phyloP scores from a whole-genome alignment of 2,888 invertebrate species.

The Phymatocera aterrima region DNA sequence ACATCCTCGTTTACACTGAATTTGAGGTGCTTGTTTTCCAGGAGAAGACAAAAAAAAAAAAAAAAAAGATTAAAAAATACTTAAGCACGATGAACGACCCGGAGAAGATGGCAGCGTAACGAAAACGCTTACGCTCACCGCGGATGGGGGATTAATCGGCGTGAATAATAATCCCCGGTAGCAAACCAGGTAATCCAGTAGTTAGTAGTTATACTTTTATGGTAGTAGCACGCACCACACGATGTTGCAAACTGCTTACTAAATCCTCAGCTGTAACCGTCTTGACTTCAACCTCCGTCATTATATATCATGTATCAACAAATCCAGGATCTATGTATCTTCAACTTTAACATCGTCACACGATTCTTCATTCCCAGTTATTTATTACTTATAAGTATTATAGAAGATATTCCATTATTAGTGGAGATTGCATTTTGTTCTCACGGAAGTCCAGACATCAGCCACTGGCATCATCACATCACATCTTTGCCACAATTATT shows the following conservation, averaged over 20 bases:
- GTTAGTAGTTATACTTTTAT: slow-evolving; percentile 26
- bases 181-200: slow-evolving; percentile 15
- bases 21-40: neutral
- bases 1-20: neutral
- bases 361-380: neutral
- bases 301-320: neutral
- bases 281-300: neutral
- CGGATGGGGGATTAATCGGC: slow-evolving; percentile 13
- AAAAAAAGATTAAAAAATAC: neutral
- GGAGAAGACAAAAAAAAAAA: neutral
- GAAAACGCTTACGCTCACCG: slow-evolving; percentile 23
- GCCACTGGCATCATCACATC: neutral
- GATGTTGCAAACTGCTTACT: slow-evolving; percentile 33
- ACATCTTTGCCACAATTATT: neutral
- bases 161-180: slow-evolving; percentile 24
- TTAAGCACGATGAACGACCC: slow-evolving; percentile 29
- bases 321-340: neutral
- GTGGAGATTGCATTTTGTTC: slow-evolving; percentile 8
- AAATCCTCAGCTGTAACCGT: neutral
- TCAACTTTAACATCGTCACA: neutral
- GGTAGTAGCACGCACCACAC: neutral
- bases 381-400: slow-evolving; percentile 7
- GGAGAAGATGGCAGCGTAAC: slow-evolving; percentile 4
- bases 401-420: neutral
- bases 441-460: slow-evolving; percentile 20